Evolutionary conservation across 2,888 invertebrate genomes (phyloP).

Genomic region (Alviniconcha strummeri): DNA sequence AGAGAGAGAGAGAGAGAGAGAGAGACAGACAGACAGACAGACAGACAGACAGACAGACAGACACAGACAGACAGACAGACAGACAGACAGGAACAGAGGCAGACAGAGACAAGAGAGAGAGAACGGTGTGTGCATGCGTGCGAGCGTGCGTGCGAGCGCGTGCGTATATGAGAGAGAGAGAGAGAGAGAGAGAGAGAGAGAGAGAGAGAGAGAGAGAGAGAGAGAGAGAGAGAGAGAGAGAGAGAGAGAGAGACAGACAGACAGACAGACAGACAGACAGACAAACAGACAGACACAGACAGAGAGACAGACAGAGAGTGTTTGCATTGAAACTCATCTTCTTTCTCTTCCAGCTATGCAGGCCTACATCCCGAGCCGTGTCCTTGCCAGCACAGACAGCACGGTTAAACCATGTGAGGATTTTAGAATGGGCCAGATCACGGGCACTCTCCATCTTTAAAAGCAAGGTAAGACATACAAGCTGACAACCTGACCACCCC

Average conservation of each 20-base stretch:
- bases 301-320: constrained; percentile 10
- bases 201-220: constrained; percentile 10
- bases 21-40: constrained; percentile 23
- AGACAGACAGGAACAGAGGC: constrained; percentile 4
- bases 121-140: not conserved
- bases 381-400: too few relatives aligned
- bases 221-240: not conserved
- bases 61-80: constrained; percentile 20
- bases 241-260: not conserved
- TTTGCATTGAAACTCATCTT: too few relatives aligned
- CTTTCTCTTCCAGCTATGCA: too few relatives aligned
- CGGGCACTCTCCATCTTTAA: too few relatives aligned
- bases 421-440: too few relatives aligned
- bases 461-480: too few relatives aligned
- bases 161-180: not conserved
- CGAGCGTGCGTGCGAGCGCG: not conserved
- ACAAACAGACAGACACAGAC: not conserved
- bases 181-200: not conserved
- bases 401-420: too few relatives aligned
- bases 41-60: constrained; percentile 14
- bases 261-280: constrained; percentile 2
- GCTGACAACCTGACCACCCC: too few relatives aligned
- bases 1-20: constrained; percentile 2
- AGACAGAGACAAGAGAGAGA: not conserved
- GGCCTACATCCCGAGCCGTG: too few relatives aligned